Evolutionary conservation across 2,113 vertebrate genomes (phyloP).

Genomic region (Pitta sordida): DNA sequence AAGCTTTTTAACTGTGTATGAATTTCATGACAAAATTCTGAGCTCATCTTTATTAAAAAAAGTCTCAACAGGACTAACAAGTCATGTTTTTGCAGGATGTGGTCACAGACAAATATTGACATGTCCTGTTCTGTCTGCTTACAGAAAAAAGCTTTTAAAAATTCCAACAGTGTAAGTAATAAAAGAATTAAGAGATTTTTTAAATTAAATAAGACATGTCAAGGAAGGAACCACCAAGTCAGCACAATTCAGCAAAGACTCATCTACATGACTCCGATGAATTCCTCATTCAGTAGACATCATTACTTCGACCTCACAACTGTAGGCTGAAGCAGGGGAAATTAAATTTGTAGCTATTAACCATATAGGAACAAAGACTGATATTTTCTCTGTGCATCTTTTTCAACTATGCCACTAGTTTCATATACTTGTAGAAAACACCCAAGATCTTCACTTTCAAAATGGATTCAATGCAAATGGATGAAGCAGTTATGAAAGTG

Average conservation of each 20-base stretch:
- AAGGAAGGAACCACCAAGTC: background rate
- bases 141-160: slow-evolving; percentile 28
- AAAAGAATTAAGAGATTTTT: background rate
- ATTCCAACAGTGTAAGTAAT: background rate
- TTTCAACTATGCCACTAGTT: background rate
- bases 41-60: background rate
- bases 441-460: background rate
- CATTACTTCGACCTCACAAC: background rate
- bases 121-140: slow-evolving; percentile 28
- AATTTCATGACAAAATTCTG: slow-evolving; percentile 6
- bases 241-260: background rate
- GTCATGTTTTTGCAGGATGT: slow-evolving; percentile 28
- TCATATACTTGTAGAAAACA: background rate
- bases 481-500: background rate
- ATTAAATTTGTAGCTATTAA: background rate
- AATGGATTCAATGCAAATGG: too few relatives aligned
- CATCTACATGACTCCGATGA: background rate
- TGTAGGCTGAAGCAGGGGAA: background rate
- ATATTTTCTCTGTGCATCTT: background rate
- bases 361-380: background rate
- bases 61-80: background rate
- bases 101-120: slow-evolving; percentile 53
- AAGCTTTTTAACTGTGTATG: background rate
- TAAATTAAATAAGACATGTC: background rate
- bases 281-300: background rate